Conservation (phyloP, 2,888 invertebrate species). For the Pegoplata infirma region DNA sequence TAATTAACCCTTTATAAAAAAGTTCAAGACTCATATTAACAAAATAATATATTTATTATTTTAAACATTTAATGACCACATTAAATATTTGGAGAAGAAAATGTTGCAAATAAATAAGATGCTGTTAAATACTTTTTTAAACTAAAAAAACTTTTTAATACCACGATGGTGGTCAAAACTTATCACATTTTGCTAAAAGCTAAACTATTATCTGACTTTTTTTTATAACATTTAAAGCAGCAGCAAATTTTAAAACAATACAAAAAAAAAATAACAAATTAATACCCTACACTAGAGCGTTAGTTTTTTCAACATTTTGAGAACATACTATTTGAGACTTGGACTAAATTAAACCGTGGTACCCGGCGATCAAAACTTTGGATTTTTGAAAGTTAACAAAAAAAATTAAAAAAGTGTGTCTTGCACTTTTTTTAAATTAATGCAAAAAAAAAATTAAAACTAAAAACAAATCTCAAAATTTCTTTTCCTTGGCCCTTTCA, state of each 20-base stretch:
- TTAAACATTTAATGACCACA: conserved; percentile 11
- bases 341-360: too few species aligned
- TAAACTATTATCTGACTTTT: conserved; percentile 2
- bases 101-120: neutral
- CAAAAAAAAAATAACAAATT: too few species aligned
- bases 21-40: neutral
- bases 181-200: conserved; percentile 25
- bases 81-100: neutral
- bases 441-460: too few species aligned
- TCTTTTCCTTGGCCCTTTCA: too few species aligned
- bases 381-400: too few species aligned
- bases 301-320: too few species aligned
- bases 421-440: too few species aligned
- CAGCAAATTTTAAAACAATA: neutral
- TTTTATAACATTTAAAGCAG: neutral
- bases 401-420: too few species aligned
- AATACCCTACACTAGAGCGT: too few species aligned
- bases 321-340: too few species aligned
- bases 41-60: neutral
- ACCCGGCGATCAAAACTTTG: too few species aligned
- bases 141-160: neutral
- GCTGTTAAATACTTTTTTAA: neutral
- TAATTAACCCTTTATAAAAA: conserved; percentile 21
- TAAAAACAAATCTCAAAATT: too few species aligned
- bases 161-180: conserved; percentile 15